Conservation (phyloP, 2,888 invertebrate species). For the Caenorhabditis sp. region DNA sequence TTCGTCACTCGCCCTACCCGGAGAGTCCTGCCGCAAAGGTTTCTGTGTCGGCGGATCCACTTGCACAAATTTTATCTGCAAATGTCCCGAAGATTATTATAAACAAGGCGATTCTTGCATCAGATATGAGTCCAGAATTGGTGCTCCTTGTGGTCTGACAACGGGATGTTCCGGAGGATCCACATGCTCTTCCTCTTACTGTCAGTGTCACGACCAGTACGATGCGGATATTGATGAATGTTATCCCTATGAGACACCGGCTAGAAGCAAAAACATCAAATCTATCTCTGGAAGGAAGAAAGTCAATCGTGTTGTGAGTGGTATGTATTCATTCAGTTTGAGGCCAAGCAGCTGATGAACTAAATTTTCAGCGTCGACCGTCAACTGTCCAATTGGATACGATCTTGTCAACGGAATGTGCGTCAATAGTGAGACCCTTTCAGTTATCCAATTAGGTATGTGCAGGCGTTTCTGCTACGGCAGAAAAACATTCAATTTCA, state of each 20-base stretch:
- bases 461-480: not conserved
- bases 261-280: conserved; percentile 13
- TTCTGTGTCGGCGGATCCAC: conserved; percentile 77
- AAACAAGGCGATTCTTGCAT: conserved; percentile 47
- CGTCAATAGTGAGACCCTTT: conserved; percentile 50
- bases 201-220: conserved; percentile 50
- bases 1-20: conserved; percentile 69
- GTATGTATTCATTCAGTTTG: not conserved
- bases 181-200: conserved; percentile 47
- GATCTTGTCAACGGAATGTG: conserved; percentile 57
- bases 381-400: conserved; percentile 53
- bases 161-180: conserved; percentile 47
- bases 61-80: conserved; percentile 64
- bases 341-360: not conserved
- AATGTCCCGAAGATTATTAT: conserved; percentile 61
- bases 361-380: conserved; percentile 22
- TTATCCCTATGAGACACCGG: conserved; percentile 32
- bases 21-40: conserved; percentile 61
- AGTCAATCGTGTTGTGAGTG: conserved; percentile 47
- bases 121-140: conserved; percentile 48
- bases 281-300: conserved; percentile 22
- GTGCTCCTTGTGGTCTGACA: conserved; percentile 46
- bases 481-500: conserved; percentile 18
- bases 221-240: conserved; percentile 55
- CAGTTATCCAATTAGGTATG: conserved; percentile 45